A percentile compares a stretch with the other conserved stretches of the same genome.
These are phyloP conservation scores for Dreissena rostriformis DNA, from an alignment of 1,140 invertebrate genomes.

Conservation along the genomic window DNA sequence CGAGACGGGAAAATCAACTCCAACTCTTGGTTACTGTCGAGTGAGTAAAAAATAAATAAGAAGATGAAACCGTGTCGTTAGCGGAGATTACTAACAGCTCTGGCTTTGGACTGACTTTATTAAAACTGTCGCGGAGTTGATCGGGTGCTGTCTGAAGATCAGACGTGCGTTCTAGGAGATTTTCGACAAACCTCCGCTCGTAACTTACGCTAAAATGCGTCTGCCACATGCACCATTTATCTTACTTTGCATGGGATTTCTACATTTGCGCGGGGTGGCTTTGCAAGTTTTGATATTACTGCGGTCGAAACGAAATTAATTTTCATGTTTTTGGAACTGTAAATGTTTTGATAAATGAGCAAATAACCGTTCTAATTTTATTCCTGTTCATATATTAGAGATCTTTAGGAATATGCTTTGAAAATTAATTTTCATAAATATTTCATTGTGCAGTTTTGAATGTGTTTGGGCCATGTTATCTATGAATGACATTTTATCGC, in stretches of 20 bases:
- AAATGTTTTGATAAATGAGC: constrained; percentile 53
- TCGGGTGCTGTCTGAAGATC: constrained; percentile 34
- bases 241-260: constrained; percentile 44
- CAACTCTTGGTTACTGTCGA: constrained; percentile 43
- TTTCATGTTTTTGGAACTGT: constrained; percentile 48
- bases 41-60: constrained; percentile 40
- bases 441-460: background rate
- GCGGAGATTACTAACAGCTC: constrained; percentile 43
- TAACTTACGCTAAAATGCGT: constrained; percentile 48
- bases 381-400: constrained; percentile 24
- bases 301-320: constrained; percentile 47
- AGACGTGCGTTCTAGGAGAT: constrained; percentile 38
- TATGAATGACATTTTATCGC: background rate
- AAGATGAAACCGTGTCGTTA: constrained; percentile 30
- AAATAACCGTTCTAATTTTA: constrained; percentile 40
- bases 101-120: constrained; percentile 57
- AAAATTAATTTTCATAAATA: constrained; percentile 10
- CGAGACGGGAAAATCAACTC: constrained; percentile 16
- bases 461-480: background rate
- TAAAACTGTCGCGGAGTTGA: constrained; percentile 49
- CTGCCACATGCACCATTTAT: constrained; percentile 30
- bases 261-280: background rate
- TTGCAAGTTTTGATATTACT: constrained; percentile 22
- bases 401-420: background rate
- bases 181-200: constrained; percentile 43